Evolutionary conservation across 2,888 invertebrate species (phyloP), one percentile per base, ranked within the genome.

Genomic region (Tenthredo scrophulariae): DNA sequence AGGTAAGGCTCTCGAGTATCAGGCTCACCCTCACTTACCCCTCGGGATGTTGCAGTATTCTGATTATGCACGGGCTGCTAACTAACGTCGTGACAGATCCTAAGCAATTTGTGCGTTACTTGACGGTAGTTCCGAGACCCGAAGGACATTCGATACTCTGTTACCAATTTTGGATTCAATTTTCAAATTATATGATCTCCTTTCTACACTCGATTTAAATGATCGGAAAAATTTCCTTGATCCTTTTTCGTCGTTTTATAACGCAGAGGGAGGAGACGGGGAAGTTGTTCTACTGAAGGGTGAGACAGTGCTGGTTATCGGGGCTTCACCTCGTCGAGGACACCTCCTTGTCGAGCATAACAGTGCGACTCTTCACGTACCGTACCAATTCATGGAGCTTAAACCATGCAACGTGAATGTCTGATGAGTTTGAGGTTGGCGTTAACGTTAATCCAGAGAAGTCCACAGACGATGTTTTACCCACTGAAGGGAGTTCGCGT

Each of bases 311-410:
- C 95, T 97, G 85, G 98, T 98, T 82, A 96, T 98, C 67, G 98
- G 98, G 87, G 97, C 98, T 77, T 98, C 98, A 65, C 95, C 96
- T 84, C 95, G 97, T 85, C 96, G 98, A 89, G 98, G 98, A 0
- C 98, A 97, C 94, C 95, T 98, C 88, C 95, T 97, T 89, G 98
- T 98, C 88, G 98, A 98, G 94, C 96, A 97, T 93, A 96, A 96
- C 91, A 95, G 95, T 87, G 94, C 95, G 89, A 96, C 95, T 87
- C 94, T 96, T 86, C 97, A 97, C 91, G 97, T 97, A 88, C 97
- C 97, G 85, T 97, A 97, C 93, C 97, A 97, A 93, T 97, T 96
- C 93, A 95, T 97, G 94, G 97, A 97, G 93, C 94, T 97, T 87
- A 96, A 95, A 91, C 95, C 93, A 79, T 92, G 92, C 88, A 93